Base-by-base conservation (phyloP, 2,888 invertebrate species). In the Heliconius charithonia region DNA sequence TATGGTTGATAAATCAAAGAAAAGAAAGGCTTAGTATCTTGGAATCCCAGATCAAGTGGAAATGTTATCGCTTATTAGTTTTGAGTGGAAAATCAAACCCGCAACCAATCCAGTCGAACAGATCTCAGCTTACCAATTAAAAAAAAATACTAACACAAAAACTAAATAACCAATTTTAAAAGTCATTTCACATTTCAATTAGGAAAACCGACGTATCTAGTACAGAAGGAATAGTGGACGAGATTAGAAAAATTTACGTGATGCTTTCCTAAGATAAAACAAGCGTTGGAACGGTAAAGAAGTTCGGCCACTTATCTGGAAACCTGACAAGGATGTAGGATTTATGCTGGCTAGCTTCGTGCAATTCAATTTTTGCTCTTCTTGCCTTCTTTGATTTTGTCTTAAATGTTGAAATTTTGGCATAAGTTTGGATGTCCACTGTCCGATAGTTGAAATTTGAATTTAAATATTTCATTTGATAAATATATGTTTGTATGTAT, bases 161-260 rank as follows among this genome's bases (percentile, higher is more conserved):
- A 51, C 19, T 2, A 69, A 45, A 41, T 10, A 74, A 65, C 27
- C 74, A 63, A 63, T 25, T 41, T 37, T 19, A 63, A 62, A 74
- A 45, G n/a, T 32, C 0, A 77, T 79, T 77, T 79, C 65, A 77
- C 76, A 75, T 81, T 82, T 79, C 81, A 82, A 82, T 82, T 81
- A 81, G 81, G 41, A 41, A 77, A 77, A 77, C 76, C 71, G 71
- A 80, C 80, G 75, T 76, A 51, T 83, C 72, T 74, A 80, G 82
- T 79, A 80, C 80, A 82, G 76, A 86, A 85, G 84, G 83, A 85
- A 84, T 89, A 86, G 86, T 84, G 81, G 82, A 74, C 74, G 75
- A 91, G 91, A 91, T 91, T 91, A 90, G 91, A 91, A 91, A 88
- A 91, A 91, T 91, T 90, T 91, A 91, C 91, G 90, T 84, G 90